Conservation (phyloP, 2,113 vertebrate genomes). For the Alethe diademata region DNA sequence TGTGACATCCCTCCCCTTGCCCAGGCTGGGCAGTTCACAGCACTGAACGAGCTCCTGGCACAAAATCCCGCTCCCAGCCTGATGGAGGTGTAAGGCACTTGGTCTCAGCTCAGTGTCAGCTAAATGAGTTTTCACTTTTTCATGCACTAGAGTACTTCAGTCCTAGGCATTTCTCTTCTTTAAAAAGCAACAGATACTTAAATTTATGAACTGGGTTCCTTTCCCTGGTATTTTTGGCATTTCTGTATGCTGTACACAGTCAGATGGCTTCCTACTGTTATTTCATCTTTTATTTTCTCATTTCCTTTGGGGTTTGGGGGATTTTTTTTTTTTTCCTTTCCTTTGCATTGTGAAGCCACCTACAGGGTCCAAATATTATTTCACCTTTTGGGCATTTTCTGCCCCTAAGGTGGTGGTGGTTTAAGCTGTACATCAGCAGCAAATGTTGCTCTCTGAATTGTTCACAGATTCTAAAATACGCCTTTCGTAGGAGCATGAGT, state of each 20-base stretch:
- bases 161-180: neutral
- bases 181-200: neutral
- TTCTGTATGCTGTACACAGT: neutral
- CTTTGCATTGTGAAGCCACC: neutral
- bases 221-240: neutral
- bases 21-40: neutral
- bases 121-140: neutral
- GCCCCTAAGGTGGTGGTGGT: neutral
- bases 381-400: neutral
- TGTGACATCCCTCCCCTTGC: neutral
- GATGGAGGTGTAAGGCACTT: rapidly evolving
- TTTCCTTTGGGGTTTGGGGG: neutral
- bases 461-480: neutral
- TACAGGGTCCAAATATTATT: neutral
- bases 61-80: neutral
- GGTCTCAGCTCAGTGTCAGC: neutral
- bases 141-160: neutral
- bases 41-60: neutral
- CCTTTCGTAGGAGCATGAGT: neutral
- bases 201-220: neutral
- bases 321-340: neutral
- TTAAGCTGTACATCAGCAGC: neutral
- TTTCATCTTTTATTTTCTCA: neutral
- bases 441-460: neutral
- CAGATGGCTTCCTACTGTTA: neutral